phyloP scores from a whole-genome alignment of 2,797 vertebrate genomes.

The Hylomyscus alleni region DNA sequence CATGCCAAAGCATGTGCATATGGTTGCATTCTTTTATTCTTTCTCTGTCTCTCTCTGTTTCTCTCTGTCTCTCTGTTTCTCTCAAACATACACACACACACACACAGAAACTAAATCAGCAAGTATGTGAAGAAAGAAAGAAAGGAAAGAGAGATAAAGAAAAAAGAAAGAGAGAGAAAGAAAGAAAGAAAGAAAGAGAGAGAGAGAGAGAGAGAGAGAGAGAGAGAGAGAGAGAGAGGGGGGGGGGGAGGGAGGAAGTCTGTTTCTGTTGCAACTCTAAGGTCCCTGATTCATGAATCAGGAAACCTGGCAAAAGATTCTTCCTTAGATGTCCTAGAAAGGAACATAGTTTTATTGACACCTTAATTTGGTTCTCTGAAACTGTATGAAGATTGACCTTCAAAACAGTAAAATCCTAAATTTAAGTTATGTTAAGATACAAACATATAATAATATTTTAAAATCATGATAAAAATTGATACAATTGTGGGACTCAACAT shows the following conservation, averaged over 20 bases:
- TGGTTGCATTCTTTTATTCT: neutral
- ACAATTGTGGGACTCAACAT: neutral
- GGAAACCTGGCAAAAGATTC: neutral
- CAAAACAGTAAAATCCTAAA: neutral
- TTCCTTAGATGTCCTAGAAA: neutral
- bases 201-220: too few relatives aligned
- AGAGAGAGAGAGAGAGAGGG: too few relatives aligned
- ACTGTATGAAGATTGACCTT: neutral
- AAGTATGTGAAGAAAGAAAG: neutral
- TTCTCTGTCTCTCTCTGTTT: neutral
- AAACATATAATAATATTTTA: neutral
- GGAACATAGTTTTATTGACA: neutral
- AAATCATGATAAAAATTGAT: neutral
- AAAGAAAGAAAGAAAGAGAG: too few relatives aligned
- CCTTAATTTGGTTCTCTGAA: neutral
- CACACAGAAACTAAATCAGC: too few relatives aligned
- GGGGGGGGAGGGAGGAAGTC: neutral
- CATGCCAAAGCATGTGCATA: neutral
- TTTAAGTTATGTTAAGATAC: neutral
- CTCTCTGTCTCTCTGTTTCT: too few relatives aligned
- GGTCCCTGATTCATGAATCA: too few relatives aligned
- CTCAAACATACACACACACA: neutral
- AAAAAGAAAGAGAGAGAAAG: too few relatives aligned
- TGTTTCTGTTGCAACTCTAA: neutral
- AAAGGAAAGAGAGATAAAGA: too few relatives aligned